Conservation (phyloP, 2,888 invertebrate genomes). For the Conops quadrifasciatus region DNA sequence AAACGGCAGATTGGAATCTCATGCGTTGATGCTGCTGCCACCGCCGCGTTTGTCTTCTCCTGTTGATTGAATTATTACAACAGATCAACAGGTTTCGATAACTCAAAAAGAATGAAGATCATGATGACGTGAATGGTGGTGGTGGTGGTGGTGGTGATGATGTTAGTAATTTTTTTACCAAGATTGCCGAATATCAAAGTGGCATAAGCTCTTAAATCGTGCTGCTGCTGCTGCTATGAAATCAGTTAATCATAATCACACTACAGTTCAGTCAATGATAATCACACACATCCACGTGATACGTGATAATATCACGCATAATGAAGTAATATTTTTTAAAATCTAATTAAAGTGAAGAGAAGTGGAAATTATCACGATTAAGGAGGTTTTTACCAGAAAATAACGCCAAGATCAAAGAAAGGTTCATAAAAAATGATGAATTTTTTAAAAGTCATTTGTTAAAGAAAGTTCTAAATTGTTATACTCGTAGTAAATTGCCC, state of each 20-base stretch:
- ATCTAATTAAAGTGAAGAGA: conserved; percentile 1
- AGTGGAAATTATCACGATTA: neutral
- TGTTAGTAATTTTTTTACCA: neutral
- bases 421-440: neutral
- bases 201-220: neutral
- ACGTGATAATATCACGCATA: no score
- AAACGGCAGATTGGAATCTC: conserved; percentile 14
- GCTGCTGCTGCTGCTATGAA: neutral
- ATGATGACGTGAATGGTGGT: neutral
- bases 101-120: neutral
- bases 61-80: conserved; percentile 49
- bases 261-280: neutral
- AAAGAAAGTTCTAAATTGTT: no score
- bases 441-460: no score
- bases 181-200: neutral
- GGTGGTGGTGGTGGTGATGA: neutral
- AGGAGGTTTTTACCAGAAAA: neutral
- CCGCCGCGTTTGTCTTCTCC: conserved; percentile 45
- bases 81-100: conserved; percentile 43
- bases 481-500: no score
- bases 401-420: neutral
- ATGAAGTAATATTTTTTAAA: neutral
- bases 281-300: no score
- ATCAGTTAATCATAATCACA: conserved; percentile 1
- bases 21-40: conserved; percentile 31